These are phyloP conservation scores for Tenebrio molitor DNA, from an alignment of 1,140 invertebrate species.

Conservation along the genomic window DNA sequence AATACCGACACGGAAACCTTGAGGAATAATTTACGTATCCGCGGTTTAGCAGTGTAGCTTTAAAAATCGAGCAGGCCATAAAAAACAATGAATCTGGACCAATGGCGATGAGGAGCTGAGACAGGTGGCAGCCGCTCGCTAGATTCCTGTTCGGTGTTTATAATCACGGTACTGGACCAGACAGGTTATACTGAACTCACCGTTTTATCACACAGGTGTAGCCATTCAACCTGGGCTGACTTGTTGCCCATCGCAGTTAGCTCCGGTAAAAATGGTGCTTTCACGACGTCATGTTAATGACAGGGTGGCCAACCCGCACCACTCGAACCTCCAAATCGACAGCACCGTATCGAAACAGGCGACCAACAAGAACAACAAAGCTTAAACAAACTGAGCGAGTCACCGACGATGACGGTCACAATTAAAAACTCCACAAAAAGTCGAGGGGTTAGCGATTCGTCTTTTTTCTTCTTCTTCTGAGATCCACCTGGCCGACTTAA, in stretches of 20 bases:
- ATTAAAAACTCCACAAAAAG: slow-evolving; percentile 17
- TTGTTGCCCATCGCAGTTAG: slow-evolving; percentile 12
- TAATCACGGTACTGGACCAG: slow-evolving; percentile 57
- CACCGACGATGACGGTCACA: background rate
- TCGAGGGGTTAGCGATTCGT: background rate
- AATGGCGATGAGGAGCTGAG: slow-evolving; percentile 54
- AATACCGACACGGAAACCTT: slow-evolving; percentile 13
- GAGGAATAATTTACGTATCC: slow-evolving; percentile 40
- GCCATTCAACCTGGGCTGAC: slow-evolving; percentile 35
- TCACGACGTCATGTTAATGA: slow-evolving; percentile 24
- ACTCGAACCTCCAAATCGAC: background rate
- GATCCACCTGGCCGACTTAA: background rate
- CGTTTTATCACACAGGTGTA: slow-evolving; percentile 38
- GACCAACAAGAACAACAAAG: background rate
- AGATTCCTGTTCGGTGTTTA: slow-evolving; percentile 58
- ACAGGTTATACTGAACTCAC: slow-evolving; percentile 48
- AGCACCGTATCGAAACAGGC: background rate
- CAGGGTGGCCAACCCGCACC: slow-evolving; percentile 26
- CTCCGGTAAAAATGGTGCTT: slow-evolving; percentile 12
- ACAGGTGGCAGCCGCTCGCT: slow-evolving; percentile 58
- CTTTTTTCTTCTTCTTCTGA: background rate
- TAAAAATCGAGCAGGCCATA: slow-evolving; percentile 45
- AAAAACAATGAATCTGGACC: slow-evolving; percentile 58
- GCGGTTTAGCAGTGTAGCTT: slow-evolving; percentile 43
- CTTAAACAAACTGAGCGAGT: too few species aligned